These are phyloP conservation scores for Limnodromus scolopaceus DNA, from an alignment of 2,797 vertebrate genomes.

Conservation along the genomic window DNA sequence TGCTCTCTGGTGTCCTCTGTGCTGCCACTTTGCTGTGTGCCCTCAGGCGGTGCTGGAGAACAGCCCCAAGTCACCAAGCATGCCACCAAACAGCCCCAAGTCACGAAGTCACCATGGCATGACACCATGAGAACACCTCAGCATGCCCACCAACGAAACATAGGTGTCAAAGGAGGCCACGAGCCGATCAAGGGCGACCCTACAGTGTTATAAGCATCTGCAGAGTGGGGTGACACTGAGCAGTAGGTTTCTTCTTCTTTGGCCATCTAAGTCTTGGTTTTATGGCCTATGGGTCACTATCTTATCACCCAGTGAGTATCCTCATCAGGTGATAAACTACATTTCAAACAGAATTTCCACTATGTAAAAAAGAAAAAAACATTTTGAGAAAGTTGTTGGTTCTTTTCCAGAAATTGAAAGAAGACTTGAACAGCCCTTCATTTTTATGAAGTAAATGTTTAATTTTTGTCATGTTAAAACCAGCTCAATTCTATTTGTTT, in stretches of 20 bases:
- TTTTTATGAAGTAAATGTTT: not conserved
- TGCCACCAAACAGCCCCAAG: not conserved
- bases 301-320: not conserved
- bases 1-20: not conserved
- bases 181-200: not conserved
- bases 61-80: not conserved
- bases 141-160: not conserved
- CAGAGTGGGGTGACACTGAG: not conserved
- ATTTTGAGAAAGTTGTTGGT: not conserved
- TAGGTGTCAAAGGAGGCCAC: rapidly evolving
- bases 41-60: not conserved
- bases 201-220: not conserved
- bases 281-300: not conserved
- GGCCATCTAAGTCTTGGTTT: not conserved
- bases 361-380: not conserved
- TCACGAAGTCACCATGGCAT: rapidly evolving
- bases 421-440: not conserved
- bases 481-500: not conserved
- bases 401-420: not conserved
- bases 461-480: not conserved
- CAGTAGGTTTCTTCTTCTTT: not conserved
- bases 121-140: rapidly evolving
- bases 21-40: not conserved
- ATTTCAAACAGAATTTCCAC: not conserved
- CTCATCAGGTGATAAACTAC: not conserved